Evolutionary conservation across 2,113 vertebrate species (phyloP).

Genomic region (Myxocyprinus asiaticus): DNA sequence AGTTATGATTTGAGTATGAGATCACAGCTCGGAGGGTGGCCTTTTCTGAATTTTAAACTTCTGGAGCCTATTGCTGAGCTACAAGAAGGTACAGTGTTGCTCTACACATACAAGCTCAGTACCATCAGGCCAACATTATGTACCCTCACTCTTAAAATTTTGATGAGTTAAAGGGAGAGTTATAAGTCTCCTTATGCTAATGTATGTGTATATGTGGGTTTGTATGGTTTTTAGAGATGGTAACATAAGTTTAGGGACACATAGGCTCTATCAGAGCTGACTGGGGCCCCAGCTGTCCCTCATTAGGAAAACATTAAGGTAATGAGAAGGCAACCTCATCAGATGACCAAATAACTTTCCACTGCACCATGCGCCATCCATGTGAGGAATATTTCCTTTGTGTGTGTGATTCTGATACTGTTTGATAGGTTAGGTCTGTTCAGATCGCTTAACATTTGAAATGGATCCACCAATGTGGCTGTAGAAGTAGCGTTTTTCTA

Average conservation of each 20-base stretch:
- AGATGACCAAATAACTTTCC: conserved; percentile 39
- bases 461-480: too few species aligned
- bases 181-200: background rate
- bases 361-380: conserved; percentile 20
- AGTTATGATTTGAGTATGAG: too few species aligned
- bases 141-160: background rate
- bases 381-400: background rate
- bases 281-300: conserved; percentile 31
- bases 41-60: too few species aligned
- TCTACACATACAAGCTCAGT: background rate
- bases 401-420: too few species aligned
- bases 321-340: conserved; percentile 10
- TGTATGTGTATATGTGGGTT: background rate
- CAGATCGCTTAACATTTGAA: too few species aligned
- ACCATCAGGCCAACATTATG: background rate
- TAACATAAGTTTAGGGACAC: background rate
- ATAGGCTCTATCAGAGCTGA: conserved; percentile 8
- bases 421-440: too few species aligned
- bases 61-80: too few species aligned
- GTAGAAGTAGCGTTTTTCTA: too few species aligned
- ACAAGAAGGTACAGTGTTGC: too few species aligned
- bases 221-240: too few species aligned
- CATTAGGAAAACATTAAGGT: conserved; percentile 37
- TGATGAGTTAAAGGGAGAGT: background rate
- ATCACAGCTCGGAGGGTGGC: too few species aligned